phyloP scores from a whole-genome alignment of 1,140 invertebrate species.

The Drosophila subpulchrella region DNA sequence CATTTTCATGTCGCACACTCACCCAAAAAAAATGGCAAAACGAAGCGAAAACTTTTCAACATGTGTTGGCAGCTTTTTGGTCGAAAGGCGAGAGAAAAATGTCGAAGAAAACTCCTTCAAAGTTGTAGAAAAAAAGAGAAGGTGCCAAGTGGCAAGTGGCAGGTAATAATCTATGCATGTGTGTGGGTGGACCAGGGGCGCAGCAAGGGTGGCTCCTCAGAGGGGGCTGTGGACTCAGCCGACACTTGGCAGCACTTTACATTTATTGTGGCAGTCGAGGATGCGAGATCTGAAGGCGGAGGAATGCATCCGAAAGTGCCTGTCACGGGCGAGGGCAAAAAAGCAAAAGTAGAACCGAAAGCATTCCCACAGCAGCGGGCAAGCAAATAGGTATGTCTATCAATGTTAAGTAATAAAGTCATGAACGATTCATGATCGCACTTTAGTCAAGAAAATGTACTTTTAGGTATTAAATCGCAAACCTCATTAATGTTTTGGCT shows the following conservation, averaged over 20 bases:
- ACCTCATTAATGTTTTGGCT: too few species aligned
- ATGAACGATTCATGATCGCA: too few species aligned
- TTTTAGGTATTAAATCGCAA: too few species aligned
- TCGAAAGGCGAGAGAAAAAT: conserved; percentile 40
- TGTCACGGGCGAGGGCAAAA: conserved; percentile 62
- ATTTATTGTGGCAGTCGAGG: conserved; percentile 75
- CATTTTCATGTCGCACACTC: conserved; percentile 71
- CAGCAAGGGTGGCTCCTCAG: background rate
- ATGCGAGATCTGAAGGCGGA: conserved; percentile 11
- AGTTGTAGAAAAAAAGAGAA: conserved; percentile 52
- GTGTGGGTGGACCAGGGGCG: conserved; percentile 41
- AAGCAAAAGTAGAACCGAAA: conserved; percentile 33
- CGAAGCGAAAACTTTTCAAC: conserved; percentile 78
- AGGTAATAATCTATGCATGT: conserved; percentile 82
- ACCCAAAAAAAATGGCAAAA: conserved; percentile 48
- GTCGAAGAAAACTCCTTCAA: conserved; percentile 70
- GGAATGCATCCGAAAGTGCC: conserved; percentile 73
- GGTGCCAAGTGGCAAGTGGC: conserved; percentile 81
- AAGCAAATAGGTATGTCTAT: background rate
- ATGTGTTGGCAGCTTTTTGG: conserved; percentile 77
- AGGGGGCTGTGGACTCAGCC: conserved; percentile 33
- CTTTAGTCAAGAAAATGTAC: too few species aligned
- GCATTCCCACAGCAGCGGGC: conserved; percentile 2
- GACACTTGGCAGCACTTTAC: conserved; percentile 80
- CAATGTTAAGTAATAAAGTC: too few species aligned